Base-by-base conservation (phyloP, 2,888 invertebrate species). In the Euzophera pinguis region DNA sequence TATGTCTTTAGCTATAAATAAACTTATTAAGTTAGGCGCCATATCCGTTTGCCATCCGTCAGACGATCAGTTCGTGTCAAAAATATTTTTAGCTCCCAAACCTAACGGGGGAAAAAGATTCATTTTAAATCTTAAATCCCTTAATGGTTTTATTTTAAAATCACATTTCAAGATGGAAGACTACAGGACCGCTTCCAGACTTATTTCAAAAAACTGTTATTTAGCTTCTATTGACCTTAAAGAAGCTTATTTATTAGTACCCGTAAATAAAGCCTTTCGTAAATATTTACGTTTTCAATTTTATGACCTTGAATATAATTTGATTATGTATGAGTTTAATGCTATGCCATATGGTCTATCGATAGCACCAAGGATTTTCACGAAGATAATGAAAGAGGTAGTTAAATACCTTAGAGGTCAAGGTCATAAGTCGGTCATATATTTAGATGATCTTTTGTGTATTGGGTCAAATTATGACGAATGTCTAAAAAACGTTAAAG, bases 121-220 rank as follows among this genome's bases (percentile, higher is more conserved):
- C 16, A 62, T 62, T 22, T 35, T 59, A 16, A 60, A 60, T 50
- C 32, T 59, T 39, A 60, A 63, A 52, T 17, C 32, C 1, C 52
- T 60, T 22, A 61, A 61, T 52, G 47, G 54, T 32, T 63, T 57
- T 43, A 47, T 61, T 14, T 8, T 14, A 13, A 54, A 52, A n/a
- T 7, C 7, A 0, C 59, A 63, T 56, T 63, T 62, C 47, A 63
- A 61, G 50, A 60, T 61, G 56, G 59, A 61, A 38, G 60, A 60
- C 12, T 32, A 54, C 16, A 37, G 59, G 32, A 57, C 57, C 1
- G 54, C 51, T 4, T 42, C 7, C 2, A 57, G 52, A 47, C 32
- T 60, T 12, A 51, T 58, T 34, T 50, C 57, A 1, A 3, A 32
- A 4, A 39, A 43, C 12, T 37, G 51, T 12, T 55, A 49, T 35